These are phyloP conservation scores for Syngnathus floridae DNA, from an alignment of 2,113 vertebrate species.

Conservation along the genomic window DNA sequence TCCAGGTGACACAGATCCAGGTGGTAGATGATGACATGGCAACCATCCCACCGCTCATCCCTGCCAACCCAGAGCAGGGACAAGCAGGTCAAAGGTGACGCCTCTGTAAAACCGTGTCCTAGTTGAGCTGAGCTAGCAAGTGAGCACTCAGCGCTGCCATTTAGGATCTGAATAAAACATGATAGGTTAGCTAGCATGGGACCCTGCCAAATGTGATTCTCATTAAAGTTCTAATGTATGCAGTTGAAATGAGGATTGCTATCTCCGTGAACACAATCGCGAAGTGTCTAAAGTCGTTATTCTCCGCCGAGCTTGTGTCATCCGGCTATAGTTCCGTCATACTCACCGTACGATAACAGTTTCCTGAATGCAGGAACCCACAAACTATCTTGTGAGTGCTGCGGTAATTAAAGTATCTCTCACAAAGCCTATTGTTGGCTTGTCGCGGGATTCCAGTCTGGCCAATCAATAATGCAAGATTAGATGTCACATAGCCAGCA, in stretches of 20 bases:
- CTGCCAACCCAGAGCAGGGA: constrained; percentile 67
- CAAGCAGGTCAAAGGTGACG: constrained; percentile 69
- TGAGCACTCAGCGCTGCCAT: constrained; percentile 65
- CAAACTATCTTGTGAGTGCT: constrained; percentile 27
- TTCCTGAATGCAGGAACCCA: constrained; percentile 27
- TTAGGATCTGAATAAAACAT: constrained; percentile 71
- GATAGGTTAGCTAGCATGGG: constrained; percentile 61
- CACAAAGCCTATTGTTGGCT: constrained; percentile 46
- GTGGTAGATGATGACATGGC: constrained; percentile 63
- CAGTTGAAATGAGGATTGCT: constrained; percentile 71
- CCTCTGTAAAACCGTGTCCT: constrained; percentile 59
- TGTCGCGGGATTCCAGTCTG: constrained; percentile 49
- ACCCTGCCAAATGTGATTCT: constrained; percentile 71
- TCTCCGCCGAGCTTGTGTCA: constrained; percentile 49
- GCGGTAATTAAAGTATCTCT: constrained; percentile 30
- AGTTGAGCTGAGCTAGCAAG: constrained; percentile 67
- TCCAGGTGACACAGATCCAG: constrained; percentile 60
- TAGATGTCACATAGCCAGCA: constrained; percentile 60
- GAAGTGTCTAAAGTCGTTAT: constrained; percentile 54
- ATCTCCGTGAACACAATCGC: constrained; percentile 64
- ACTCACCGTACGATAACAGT: constrained; percentile 19
- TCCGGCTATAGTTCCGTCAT: constrained; percentile 28
- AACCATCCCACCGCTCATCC: constrained; percentile 63
- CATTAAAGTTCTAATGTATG: constrained; percentile 71
- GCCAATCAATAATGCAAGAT: constrained; percentile 67